phyloP scores from a whole-genome alignment of 2,113 vertebrate genomes.

The Psephotus haematonotus region DNA sequence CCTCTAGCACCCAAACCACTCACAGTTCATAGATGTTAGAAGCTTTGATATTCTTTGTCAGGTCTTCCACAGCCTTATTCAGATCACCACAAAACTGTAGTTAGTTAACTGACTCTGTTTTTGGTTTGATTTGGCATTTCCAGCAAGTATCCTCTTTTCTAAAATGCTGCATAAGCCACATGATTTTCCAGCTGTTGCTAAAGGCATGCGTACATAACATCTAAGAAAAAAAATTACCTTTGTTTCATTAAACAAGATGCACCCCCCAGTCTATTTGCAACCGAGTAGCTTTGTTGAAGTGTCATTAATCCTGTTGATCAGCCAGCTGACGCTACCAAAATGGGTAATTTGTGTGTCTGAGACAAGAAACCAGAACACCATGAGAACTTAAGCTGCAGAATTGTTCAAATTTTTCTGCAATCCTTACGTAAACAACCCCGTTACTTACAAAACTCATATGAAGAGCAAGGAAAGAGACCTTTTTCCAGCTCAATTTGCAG shows the following conservation, averaged over 20 bases:
- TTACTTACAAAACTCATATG: background rate
- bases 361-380: background rate
- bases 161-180: background rate
- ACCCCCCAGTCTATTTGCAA: background rate
- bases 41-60: background rate
- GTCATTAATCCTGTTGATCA: background rate
- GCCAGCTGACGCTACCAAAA: background rate
- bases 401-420: background rate
- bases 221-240: background rate
- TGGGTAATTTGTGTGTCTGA: background rate
- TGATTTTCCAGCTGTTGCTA: background rate
- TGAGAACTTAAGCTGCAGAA: background rate
- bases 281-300: background rate
- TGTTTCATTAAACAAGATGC: background rate
- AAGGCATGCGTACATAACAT: fast-evolving
- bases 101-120: background rate
- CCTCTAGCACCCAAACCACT: background rate
- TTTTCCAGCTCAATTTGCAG: background rate
- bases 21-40: background rate
- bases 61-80: background rate
- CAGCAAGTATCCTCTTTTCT: background rate
- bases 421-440: background rate
- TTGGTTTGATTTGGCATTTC: background rate
- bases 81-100: background rate
- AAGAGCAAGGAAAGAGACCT: background rate